Percentiles rank a stretch among this genome's conserved stretches.
Conservation (phyloP, 1,140 invertebrate species). For the Microplitis mediator region DNA sequence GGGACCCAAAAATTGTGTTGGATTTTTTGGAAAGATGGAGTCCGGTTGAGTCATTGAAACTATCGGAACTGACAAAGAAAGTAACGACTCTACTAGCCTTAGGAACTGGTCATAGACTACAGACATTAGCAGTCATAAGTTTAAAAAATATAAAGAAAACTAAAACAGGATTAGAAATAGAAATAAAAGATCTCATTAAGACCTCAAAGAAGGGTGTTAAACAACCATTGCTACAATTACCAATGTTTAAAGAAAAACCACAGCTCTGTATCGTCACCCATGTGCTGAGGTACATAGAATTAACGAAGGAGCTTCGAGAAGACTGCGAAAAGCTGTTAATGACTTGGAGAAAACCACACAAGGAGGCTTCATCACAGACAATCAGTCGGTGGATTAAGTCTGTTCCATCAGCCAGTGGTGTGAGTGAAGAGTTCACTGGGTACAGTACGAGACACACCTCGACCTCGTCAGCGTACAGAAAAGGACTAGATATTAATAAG, state of each 20-base stretch:
- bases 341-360: not conserved
- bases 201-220: not conserved
- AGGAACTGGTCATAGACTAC: not conserved
- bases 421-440: not conserved
- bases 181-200: not conserved
- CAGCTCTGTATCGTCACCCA: not conserved
- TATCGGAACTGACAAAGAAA: not conserved
- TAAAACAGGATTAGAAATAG: not conserved
- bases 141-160: not conserved
- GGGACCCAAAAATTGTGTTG: slow-evolving; percentile 22
- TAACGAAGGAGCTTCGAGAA: not conserved
- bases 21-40: not conserved
- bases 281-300: not conserved
- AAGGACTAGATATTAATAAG: not conserved
- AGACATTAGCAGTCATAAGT: not conserved
- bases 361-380: not conserved
- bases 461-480: not conserved
- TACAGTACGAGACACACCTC: not conserved
- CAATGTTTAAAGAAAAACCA: not conserved
- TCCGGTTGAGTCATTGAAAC: not conserved
- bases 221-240: not conserved
- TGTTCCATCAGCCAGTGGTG: not conserved
- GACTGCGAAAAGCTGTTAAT: not conserved
- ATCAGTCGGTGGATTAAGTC: slow-evolving; percentile 4
- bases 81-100: not conserved